phyloP scores from a whole-genome alignment of 2,888 invertebrate genomes.

The Melieria omissa region DNA sequence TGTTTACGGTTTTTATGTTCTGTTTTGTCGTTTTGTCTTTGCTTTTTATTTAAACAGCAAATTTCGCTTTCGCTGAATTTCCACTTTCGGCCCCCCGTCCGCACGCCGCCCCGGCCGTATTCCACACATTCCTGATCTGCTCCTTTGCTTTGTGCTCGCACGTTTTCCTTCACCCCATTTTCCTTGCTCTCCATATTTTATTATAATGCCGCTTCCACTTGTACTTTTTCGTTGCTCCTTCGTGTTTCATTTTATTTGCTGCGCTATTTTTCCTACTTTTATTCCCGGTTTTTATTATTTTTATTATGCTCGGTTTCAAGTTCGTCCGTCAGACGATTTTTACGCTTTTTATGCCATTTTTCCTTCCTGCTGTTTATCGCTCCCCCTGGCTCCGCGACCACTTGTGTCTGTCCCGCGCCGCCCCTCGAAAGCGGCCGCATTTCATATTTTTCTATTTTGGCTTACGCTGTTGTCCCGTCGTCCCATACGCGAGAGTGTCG shows the following conservation, averaged over 20 bases:
- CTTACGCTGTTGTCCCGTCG: conserved; percentile 33
- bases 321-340: conserved; percentile 42
- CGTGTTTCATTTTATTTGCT: conserved; percentile 43
- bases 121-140: too few species aligned
- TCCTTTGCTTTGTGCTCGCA: too few species aligned
- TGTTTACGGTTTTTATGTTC: neutral
- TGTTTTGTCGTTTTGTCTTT: neutral
- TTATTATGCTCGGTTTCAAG: conserved; percentile 42
- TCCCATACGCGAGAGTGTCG: conserved; percentile 35
- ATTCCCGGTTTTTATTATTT: conserved; percentile 37
- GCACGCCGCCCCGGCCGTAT: too few species aligned
- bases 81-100: neutral
- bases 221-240: conserved; percentile 38
- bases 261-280: conserved; percentile 33
- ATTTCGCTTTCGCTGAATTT: conserved; percentile 47
- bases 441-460: conserved; percentile 37
- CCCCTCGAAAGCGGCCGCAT: too few species aligned
- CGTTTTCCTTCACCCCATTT: neutral
- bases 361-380: conserved; percentile 16
- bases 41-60: conserved; percentile 34
- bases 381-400: too few species aligned
- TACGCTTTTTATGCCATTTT: conserved; percentile 31
- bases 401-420: too few species aligned
- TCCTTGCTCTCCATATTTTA: conserved; percentile 32
- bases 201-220: conserved; percentile 40